Evolutionary conservation across 2,113 vertebrate species (phyloP).

Genomic region (Odobenus rosmarus): DNA sequence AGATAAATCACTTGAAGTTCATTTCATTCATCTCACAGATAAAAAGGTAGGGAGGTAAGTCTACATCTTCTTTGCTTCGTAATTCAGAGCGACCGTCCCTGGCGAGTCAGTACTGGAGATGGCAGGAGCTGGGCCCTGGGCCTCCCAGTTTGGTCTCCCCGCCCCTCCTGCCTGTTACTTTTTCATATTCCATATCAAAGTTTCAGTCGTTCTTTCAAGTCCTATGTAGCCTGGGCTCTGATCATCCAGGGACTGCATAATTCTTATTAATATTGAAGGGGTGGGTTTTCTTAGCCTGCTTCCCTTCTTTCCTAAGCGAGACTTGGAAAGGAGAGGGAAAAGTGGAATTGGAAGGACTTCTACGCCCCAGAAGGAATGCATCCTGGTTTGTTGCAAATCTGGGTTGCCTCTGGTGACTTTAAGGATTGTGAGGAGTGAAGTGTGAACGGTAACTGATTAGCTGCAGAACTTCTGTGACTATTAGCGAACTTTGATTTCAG

Average conservation of each 20-base stretch:
- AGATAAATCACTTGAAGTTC: conserved; percentile 42
- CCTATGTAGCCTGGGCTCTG: conserved; percentile 70
- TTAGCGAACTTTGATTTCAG: conserved; percentile 45
- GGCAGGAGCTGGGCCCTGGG: conserved; percentile 4
- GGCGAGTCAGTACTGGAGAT: neutral
- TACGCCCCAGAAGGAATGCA: neutral
- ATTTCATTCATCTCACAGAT: conserved; percentile 40
- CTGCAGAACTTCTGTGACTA: neutral
- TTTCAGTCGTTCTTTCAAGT: conserved; percentile 74
- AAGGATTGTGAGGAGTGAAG: conserved; percentile 45
- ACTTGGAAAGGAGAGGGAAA: conserved; percentile 43
- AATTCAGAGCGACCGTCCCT: neutral
- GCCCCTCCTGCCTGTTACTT: conserved; percentile 26
- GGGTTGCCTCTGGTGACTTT: conserved; percentile 40
- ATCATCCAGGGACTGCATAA: conserved; percentile 54
- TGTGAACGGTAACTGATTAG: neutral
- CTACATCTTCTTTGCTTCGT: neutral
- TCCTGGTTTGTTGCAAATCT: neutral
- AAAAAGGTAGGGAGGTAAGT: neutral
- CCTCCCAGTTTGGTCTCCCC: conserved; percentile 24
- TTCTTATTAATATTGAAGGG: conserved; percentile 78
- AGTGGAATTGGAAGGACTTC: conserved; percentile 50
- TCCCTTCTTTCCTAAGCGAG: conserved; percentile 57
- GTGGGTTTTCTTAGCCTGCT: conserved; percentile 60
- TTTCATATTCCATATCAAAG: conserved; percentile 80